Conservation (phyloP, 2,888 invertebrate genomes). For the Zele albiditarsus region DNA sequence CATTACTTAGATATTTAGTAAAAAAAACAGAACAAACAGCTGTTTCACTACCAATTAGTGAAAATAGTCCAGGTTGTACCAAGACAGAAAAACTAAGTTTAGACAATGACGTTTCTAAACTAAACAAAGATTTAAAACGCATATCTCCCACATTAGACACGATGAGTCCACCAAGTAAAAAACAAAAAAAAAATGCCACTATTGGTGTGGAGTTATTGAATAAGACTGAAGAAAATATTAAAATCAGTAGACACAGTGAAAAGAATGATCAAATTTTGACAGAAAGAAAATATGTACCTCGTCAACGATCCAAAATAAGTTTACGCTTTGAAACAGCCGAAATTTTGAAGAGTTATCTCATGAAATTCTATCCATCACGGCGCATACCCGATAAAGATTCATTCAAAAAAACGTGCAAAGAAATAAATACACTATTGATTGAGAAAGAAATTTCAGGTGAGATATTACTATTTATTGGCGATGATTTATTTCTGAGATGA, state of each 20-base stretch:
- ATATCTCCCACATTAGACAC: slow-evolving; percentile 15
- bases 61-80: background rate
- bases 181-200: slow-evolving; percentile 13
- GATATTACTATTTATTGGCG: background rate
- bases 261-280: background rate
- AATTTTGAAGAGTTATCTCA: slow-evolving; percentile 62
- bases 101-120: background rate
- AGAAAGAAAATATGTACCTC: slow-evolving; percentile 41
- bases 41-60: background rate
- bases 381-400: slow-evolving; percentile 62
- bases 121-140: slow-evolving; percentile 31
- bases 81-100: background rate
- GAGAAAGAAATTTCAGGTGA: slow-evolving; percentile 60
- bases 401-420: slow-evolving; percentile 61
- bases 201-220: background rate
- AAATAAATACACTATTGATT: slow-evolving; percentile 60
- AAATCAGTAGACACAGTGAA: background rate
- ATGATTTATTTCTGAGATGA: too few species aligned
- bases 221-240: background rate
- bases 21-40: slow-evolving; percentile 35
- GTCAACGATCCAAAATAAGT: slow-evolving; percentile 53
- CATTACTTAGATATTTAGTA: slow-evolving; percentile 49
- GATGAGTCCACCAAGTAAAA: slow-evolving; percentile 22
- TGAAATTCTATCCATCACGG: slow-evolving; percentile 61
- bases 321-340: slow-evolving; percentile 57